Conservation (phyloP, 1,140 invertebrate species). For the Dufourea novaeangliae region DNA sequence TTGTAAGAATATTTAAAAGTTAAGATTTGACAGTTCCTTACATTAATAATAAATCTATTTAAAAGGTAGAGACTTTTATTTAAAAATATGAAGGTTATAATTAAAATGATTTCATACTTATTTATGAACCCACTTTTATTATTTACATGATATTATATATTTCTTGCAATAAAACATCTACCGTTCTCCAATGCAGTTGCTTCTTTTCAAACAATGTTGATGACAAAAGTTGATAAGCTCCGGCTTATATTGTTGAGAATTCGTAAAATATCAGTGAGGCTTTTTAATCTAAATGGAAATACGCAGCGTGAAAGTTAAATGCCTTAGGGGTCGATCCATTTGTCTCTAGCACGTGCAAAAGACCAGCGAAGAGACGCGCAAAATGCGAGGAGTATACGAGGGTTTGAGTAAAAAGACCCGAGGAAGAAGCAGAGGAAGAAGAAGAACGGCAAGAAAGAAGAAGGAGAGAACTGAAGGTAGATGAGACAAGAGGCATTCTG, state of each 20-base stretch:
- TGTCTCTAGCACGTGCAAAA: conserved; percentile 57
- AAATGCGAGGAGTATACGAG: conserved; percentile 42
- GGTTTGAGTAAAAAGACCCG: conserved; percentile 46
- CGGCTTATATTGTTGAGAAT: not conserved
- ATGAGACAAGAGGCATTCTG: conserved; percentile 80
- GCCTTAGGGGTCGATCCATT: conserved; percentile 42
- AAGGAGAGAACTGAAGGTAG: conserved; percentile 64
- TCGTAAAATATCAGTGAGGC: conserved; percentile 21
- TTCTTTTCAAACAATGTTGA: too few relatives aligned
- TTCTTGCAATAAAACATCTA: too few relatives aligned
- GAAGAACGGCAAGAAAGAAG: conserved; percentile 55
- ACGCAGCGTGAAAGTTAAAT: conserved; percentile 37
- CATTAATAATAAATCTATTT: too few relatives aligned
- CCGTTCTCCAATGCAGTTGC: not conserved
- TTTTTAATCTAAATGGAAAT: conserved; percentile 54
- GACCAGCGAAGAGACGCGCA: conserved; percentile 45
- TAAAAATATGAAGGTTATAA: too few relatives aligned
- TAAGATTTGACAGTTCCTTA: too few relatives aligned
- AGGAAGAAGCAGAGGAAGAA: conserved; percentile 29
- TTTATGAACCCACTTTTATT: too few relatives aligned
- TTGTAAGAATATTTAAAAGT: too few relatives aligned
- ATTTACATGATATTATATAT: too few relatives aligned
- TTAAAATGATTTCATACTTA: too few relatives aligned
- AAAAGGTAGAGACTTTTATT: too few relatives aligned
- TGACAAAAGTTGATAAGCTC: not conserved